These are phyloP conservation scores for Drosophila melanogaster DNA, from an alignment of 1,140 invertebrate genomes.

Conservation along the genomic window DNA sequence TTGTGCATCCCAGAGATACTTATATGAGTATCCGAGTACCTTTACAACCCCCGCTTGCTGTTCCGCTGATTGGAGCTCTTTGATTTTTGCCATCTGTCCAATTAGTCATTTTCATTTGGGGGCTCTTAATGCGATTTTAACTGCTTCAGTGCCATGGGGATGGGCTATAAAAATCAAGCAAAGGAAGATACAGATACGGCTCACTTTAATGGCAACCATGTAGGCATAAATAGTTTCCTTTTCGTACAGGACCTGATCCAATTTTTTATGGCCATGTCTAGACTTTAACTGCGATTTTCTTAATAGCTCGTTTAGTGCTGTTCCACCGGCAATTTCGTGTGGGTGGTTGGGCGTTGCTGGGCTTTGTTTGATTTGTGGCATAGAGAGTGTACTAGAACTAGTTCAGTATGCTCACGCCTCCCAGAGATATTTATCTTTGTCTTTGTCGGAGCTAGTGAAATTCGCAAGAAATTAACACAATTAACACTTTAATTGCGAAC, in stretches of 20 bases:
- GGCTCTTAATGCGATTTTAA: slow-evolving; percentile 72
- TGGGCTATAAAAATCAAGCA: slow-evolving; percentile 57
- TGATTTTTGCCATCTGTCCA: slow-evolving; percentile 75
- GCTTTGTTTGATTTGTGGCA: slow-evolving; percentile 41
- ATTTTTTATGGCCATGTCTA: slow-evolving; percentile 55
- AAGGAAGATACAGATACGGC: slow-evolving; percentile 10
- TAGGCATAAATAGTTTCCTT: slow-evolving; percentile 54
- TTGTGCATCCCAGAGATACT: slow-evolving; percentile 23
- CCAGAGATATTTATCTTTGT: slow-evolving; percentile 18
- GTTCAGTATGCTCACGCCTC: slow-evolving; percentile 20
- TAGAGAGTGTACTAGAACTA: slow-evolving; percentile 7
- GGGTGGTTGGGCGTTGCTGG: slow-evolving; percentile 37
- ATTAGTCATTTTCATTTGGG: slow-evolving; percentile 75
- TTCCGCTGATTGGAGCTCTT: slow-evolving; percentile 45
- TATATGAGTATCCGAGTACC: slow-evolving; percentile 15
- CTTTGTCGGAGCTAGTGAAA: slow-evolving; percentile 45
- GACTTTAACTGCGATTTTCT: slow-evolving; percentile 53
- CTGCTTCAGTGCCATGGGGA: slow-evolving; percentile 32
- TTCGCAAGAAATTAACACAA: slow-evolving; percentile 80
- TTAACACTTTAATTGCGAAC: slow-evolving; percentile 81
- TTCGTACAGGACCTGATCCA: slow-evolving; percentile 51
- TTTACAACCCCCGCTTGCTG: slow-evolving; percentile 34
- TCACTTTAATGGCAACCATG: slow-evolving; percentile 56
- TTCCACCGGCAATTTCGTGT: slow-evolving; percentile 24
- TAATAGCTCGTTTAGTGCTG: slow-evolving; percentile 69